A percentile compares a stretch with the other conserved stretches of the same genome.
Conservation (phyloP, 2,797 vertebrate genomes). For the Lagorchestes hirsutus region DNA sequence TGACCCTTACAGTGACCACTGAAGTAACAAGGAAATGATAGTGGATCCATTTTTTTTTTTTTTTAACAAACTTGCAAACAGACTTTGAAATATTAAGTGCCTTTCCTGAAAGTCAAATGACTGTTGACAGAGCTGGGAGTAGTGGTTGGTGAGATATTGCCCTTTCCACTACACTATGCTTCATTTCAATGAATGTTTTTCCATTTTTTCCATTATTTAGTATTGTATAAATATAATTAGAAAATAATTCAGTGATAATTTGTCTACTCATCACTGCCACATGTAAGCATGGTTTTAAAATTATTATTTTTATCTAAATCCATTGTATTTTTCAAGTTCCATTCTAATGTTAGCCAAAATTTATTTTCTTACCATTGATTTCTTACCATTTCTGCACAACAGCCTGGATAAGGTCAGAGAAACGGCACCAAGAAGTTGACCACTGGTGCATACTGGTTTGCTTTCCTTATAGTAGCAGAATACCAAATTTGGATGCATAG, state of each 20-base stretch:
- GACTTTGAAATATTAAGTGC: neutral
- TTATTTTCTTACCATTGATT: neutral
- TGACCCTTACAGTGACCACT: neutral
- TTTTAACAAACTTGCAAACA: neutral
- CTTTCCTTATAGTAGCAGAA: neutral
- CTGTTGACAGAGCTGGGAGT: neutral
- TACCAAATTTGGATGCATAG: neutral
- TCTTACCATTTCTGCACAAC: neutral
- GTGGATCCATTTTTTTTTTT: neutral
- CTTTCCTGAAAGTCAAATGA: neutral
- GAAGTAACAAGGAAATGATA: neutral
- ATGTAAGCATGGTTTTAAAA: neutral
- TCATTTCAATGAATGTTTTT: neutral
- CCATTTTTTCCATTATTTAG: neutral
- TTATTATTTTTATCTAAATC: neutral
- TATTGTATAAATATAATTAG: neutral
- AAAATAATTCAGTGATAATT: neutral
- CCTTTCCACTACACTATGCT: neutral
- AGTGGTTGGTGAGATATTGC: too few relatives aligned
- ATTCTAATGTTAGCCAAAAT: neutral
- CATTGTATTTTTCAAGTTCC: neutral
- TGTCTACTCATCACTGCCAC: neutral
- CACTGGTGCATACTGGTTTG: neutral
- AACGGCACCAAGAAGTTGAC: neutral
- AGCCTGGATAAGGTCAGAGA: neutral